Base-by-base conservation (phyloP, 2,113 vertebrate genomes). In the Nycticryphes semicollaris region DNA sequence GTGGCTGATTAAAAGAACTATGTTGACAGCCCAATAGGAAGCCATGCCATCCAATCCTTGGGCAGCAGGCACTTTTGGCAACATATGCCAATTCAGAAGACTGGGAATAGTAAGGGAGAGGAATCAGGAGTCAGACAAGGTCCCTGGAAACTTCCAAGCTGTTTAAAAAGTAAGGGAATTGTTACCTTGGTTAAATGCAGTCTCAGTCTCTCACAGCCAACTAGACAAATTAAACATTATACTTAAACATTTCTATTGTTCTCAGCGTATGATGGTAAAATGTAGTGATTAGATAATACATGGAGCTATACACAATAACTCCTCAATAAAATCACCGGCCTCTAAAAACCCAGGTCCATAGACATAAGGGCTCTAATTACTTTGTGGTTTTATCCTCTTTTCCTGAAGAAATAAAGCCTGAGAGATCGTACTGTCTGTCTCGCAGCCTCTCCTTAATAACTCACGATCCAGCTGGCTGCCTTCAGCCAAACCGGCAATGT, bases 1-100 rank as follows among this genome's bases (percentile, higher is more conserved):
- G 75, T 70, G 59, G 59, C 41, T 85, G 59, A 95, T 85, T 74
- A 83, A 90, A 94, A 90, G 93, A 95, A 70, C 37, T 54, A 16
- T 35, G 67, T 23, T 95, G 91, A 90, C 70, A 93, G 74, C 62
- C 62, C 6, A 0, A 73, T 67, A 94, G 91, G 87, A 94, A 91
- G 87, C 91, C 50, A 62, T 85, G 62, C 84, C 82, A 85, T 95
- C 87, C 47, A 57, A 62, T 95, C 63, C 67, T 87, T 37, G 59
- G 91, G 57, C 78, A 96, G 50, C 67, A 66, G 62, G 63, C 67
- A 43, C 78, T 93, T 68, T 20, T 64, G 74, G 79, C 45, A 73
- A 82, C 41, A 13, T 22, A 28, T 47, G 54, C 91, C 78, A 83
- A 69, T 85, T 94, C 48, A 91, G 78, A 73, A 86, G 50, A 62